Evolutionary conservation across 2,113 vertebrate species (phyloP).

Genomic region (Phasianus colchicus): DNA sequence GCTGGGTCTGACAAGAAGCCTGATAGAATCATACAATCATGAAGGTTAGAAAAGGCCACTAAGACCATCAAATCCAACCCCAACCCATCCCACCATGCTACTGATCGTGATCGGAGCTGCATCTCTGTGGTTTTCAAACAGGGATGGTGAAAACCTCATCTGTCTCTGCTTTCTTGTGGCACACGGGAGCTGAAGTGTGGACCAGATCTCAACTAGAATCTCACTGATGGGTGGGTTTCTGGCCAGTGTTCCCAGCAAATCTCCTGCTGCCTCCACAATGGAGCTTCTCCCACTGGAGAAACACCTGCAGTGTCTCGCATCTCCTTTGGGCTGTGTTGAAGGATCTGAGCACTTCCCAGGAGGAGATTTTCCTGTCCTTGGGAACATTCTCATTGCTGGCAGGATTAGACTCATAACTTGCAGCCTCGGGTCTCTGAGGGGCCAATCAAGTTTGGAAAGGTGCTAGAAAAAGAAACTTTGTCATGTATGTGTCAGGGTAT

Average conservation of each 20-base stretch:
- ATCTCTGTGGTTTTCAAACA: too few relatives aligned
- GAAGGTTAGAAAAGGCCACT: too few relatives aligned
- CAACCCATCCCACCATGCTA: too few relatives aligned
- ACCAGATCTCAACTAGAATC: neutral
- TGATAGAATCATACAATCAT: too few relatives aligned
- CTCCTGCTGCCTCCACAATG: neutral
- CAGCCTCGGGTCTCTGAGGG: neutral
- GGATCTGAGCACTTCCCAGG: neutral
- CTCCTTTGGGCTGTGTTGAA: neutral
- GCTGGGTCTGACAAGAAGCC: neutral
- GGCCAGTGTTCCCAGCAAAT: neutral
- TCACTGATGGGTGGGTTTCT: fast-evolving
- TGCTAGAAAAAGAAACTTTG: neutral
- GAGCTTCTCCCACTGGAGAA: neutral
- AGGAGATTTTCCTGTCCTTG: neutral
- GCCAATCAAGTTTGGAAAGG: neutral
- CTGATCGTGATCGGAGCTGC: too few relatives aligned
- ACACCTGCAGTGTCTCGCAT: neutral
- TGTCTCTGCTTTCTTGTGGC: neutral
- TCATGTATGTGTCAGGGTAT: neutral
- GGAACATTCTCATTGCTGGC: neutral
- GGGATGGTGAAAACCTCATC: too few relatives aligned
- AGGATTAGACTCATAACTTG: neutral
- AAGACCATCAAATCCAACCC: too few relatives aligned
- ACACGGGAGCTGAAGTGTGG: neutral